These are phyloP conservation scores for Rhagologus leucostigma DNA, from an alignment of 2,113 vertebrate genomes.

Conservation along the genomic window DNA sequence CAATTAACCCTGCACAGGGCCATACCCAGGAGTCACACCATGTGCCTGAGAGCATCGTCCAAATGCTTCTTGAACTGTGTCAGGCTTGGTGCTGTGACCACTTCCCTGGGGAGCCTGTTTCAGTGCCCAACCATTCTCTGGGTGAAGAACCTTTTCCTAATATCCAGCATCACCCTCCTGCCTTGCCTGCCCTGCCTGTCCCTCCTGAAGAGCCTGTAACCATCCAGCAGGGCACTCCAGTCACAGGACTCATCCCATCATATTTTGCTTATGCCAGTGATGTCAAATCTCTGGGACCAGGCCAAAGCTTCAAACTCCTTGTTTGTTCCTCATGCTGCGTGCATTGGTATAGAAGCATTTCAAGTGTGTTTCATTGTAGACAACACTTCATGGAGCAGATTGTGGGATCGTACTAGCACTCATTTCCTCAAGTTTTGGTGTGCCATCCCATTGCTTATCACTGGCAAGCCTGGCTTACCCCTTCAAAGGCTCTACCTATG, in stretches of 20 bases:
- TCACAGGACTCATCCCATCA: neutral
- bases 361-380: neutral
- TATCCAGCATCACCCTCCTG: fast-evolving
- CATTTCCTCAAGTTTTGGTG: neutral
- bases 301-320: neutral
- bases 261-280: neutral
- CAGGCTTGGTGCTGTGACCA: no score
- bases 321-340: fast-evolving
- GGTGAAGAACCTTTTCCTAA: neutral
- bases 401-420: neutral
- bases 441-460: neutral
- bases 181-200: neutral
- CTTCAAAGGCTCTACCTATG: neutral
- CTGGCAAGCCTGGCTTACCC: neutral
- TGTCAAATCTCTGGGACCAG: neutral
- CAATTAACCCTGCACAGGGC: neutral
- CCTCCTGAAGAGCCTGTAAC: neutral
- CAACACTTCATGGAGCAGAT: neutral
- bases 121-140: no score
- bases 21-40: no score
- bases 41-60: neutral
- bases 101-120: neutral
- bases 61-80: neutral
- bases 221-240: neutral
- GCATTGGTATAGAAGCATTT: neutral